A percentile compares a stretch with the other conserved stretches of the same genome.
Conservation (phyloP, 2,113 vertebrate genomes). For the Eulacestoma nigropectus region DNA sequence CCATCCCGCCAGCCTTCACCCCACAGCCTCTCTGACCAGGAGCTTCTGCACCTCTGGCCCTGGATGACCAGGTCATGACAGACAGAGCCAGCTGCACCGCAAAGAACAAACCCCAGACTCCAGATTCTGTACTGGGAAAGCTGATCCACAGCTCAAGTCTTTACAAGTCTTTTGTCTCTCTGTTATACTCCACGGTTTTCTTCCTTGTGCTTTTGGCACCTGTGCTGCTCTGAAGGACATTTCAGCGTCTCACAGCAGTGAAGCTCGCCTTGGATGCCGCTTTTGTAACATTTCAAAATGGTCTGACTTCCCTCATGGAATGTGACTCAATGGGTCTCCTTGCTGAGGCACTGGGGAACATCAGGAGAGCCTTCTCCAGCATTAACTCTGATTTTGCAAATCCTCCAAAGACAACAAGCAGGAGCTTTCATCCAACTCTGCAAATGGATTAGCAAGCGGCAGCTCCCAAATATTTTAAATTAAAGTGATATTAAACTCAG, state of each 20-base stretch:
- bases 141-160: background rate
- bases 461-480: conserved; percentile 6
- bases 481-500: background rate
- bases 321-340: background rate
- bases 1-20: accelerated
- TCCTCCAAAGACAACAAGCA: background rate
- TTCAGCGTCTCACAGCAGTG: background rate
- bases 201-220: background rate
- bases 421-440: background rate
- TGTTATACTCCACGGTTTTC: background rate
- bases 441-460: background rate
- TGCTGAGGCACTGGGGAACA: background rate
- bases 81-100: background rate
- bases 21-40: background rate
- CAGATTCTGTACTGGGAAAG: background rate
- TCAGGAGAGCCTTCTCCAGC: background rate
- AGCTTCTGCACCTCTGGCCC: background rate
- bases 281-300: background rate
- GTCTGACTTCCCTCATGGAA: background rate
- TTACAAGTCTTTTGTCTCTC: too few species aligned
- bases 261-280: background rate
- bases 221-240: accelerated
- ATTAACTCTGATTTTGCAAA: background rate
- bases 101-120: background rate
- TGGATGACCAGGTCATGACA: accelerated